Evolutionary conservation across 2,888 invertebrate genomes (phyloP).

Genomic region (Melanostoma mellinum): DNA sequence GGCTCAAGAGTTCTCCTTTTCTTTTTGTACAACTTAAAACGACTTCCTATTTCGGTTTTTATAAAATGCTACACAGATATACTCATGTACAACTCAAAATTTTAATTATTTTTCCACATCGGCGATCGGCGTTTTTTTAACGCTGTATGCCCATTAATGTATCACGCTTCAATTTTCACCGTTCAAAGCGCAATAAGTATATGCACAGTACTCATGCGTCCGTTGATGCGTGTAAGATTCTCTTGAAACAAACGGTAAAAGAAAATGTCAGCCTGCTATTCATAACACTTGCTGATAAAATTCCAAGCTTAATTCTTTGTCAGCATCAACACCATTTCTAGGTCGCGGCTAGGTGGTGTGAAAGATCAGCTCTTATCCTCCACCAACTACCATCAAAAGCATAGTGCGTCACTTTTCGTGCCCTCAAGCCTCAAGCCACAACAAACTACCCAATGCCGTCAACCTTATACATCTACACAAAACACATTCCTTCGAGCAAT

Average conservation of each 20-base stretch:
- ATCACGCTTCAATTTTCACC: background rate
- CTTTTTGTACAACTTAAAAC: no score
- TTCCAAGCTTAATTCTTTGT: conserved; percentile 4
- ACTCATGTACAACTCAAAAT: no score
- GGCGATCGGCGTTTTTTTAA: no score
- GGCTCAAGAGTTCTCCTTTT: no score
- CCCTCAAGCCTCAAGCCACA: background rate
- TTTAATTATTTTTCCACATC: no score
- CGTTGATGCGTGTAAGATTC: conserved; percentile 18
- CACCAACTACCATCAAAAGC: conserved; percentile 15
- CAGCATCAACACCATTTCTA: conserved; percentile 14
- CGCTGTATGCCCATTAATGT: background rate
- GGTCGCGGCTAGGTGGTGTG: conserved; percentile 6
- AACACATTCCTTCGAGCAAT: conserved; percentile 48
- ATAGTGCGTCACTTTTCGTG: conserved; percentile 29
- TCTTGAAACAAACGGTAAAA: conserved; percentile 9
- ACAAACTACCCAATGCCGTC: background rate
- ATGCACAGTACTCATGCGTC: background rate
- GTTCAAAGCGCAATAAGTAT: background rate
- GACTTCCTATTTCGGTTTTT: no score
- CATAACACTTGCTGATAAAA: conserved; percentile 18
- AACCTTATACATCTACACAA: conserved; percentile 6
- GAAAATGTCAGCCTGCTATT: conserved; percentile 25
- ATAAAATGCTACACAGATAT: no score
- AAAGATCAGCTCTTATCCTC: conserved; percentile 25